Evolutionary conservation across 2,113 vertebrate genomes (phyloP).

Genomic region (Falcunculus frontatus): DNA sequence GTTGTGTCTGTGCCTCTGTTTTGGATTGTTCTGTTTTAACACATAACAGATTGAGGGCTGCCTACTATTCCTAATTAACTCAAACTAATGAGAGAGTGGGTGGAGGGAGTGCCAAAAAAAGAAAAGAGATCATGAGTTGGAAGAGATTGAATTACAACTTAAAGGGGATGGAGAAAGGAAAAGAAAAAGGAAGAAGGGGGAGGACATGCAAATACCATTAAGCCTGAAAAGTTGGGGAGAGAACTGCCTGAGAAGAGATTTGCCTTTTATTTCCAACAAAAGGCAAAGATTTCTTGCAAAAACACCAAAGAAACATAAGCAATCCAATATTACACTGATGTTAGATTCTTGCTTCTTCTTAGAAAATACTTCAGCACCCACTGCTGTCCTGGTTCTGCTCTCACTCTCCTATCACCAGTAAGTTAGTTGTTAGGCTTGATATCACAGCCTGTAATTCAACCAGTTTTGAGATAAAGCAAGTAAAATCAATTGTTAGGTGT

Average conservation of each 20-base stretch:
- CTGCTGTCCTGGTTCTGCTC: not conserved
- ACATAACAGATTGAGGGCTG: conserved; percentile 66
- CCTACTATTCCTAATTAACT: conserved; percentile 80
- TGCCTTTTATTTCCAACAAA: not conserved
- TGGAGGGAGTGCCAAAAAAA: conserved; percentile 1
- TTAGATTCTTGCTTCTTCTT: not conserved
- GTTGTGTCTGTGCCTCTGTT: conserved; percentile 77
- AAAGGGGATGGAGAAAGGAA: not conserved
- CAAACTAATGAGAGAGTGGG: conserved; percentile 71
- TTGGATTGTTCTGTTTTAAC: conserved; percentile 69
- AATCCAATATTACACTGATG: not conserved
- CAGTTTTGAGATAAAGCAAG: not conserved
- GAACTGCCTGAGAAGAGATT: not conserved
- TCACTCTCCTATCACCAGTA: not conserved
- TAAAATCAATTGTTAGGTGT: not conserved
- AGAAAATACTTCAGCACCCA: not conserved
- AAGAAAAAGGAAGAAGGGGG: not conserved
- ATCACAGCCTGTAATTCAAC: not conserved
- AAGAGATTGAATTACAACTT: conserved; percentile 45
- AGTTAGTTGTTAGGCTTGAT: not conserved
- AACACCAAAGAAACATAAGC: not conserved
- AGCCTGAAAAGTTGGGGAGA: not conserved
- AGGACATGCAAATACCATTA: not conserved
- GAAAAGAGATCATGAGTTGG: conserved; percentile 25
- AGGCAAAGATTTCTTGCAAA: not conserved